Base-by-base conservation (phyloP, 92 coral and sea anemone species). In the Palythoa grandiflora region DNA sequence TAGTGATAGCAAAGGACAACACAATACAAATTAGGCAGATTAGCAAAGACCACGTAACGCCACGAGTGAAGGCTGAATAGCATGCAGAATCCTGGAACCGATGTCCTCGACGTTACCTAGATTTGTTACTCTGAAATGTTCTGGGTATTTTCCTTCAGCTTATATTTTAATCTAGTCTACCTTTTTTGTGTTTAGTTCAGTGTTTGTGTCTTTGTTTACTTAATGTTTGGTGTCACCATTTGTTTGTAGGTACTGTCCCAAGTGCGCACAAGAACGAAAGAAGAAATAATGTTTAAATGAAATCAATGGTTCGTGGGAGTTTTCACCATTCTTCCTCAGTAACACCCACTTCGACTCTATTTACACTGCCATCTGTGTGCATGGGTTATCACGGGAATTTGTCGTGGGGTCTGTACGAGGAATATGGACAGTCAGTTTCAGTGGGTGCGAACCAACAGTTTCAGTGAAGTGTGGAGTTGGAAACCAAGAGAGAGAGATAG, bases 181-280 rank as follows among this genome's bases (percentile, higher is more conserved):
- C 50, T 44, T 71, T 71, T 71, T 1, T 1, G 6, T 10, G 21
- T 61, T 13, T 10, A 28, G 6, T 4, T 61, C 55, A 11, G 37
- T 17, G 19, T 6, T 5, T 68, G 11, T 68, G 5, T 17, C 12
- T 15, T 76, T 44, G 21, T 37, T 16, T 8, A 17, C 19, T 19
- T 39, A 9, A 63, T 53, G 38, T 28, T 3, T 65, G 9, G 12
- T 71, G 52, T 63, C 20, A 84, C 53, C 14, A 17, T 38, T 77
- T 12, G 36, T 20, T 84, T 68, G 36, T 70, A 96, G 99, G 99
- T 96, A 92, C 71, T 96, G 99, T 88, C 99, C 99, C 84, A 96
- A 93, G 87, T 96, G 99, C 73, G 94, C 93, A 20, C 92, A 87
- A 79, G 99, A 96, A 59, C 93, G 98, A 80, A 96, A 96, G 86